A percentile compares a stretch with the other conserved stretches of the same genome.
These are phyloP conservation scores for Artibeus jamaicensis DNA, from an alignment of 2,797 vertebrate species.

Conservation along the genomic window DNA sequence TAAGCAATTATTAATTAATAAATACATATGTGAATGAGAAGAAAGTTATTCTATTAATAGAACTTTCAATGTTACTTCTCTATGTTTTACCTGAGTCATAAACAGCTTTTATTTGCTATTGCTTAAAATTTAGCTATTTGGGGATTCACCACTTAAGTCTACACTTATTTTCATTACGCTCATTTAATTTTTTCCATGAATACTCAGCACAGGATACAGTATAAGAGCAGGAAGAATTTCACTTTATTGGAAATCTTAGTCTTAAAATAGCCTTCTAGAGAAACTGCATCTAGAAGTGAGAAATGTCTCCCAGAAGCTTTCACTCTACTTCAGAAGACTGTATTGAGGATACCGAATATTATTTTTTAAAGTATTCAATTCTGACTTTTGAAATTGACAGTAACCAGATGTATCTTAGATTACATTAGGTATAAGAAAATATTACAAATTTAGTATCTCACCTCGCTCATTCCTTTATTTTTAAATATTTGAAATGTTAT, in stretches of 20 bases:
- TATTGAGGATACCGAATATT: not conserved
- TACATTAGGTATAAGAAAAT: not conserved
- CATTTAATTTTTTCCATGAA: slow-evolving; percentile 7
- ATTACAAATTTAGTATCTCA: not conserved
- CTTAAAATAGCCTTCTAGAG: not conserved
- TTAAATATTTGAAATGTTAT: not conserved
- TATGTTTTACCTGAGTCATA: not conserved
- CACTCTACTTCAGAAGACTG: not conserved
- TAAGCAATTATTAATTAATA: slow-evolving; percentile 2
- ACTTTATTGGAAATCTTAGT: not conserved
- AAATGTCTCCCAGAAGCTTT: not conserved
- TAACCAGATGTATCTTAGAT: not conserved
- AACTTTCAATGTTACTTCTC: not conserved
- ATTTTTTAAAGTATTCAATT: not conserved
- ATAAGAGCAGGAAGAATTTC: not conserved
- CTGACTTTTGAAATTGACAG: slow-evolving; percentile 4
- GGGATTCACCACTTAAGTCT: not conserved
- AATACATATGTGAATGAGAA: not conserved
- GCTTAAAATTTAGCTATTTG: not conserved
- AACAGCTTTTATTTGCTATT: not conserved
- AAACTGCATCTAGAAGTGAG: not conserved
- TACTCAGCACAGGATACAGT: not conserved
- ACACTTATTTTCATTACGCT: not conserved
- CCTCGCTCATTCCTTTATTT: not conserved
- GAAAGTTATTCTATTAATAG: not conserved